These are phyloP conservation scores for Baccha elongata DNA, from an alignment of 2,888 invertebrate species.

Conservation along the genomic window DNA sequence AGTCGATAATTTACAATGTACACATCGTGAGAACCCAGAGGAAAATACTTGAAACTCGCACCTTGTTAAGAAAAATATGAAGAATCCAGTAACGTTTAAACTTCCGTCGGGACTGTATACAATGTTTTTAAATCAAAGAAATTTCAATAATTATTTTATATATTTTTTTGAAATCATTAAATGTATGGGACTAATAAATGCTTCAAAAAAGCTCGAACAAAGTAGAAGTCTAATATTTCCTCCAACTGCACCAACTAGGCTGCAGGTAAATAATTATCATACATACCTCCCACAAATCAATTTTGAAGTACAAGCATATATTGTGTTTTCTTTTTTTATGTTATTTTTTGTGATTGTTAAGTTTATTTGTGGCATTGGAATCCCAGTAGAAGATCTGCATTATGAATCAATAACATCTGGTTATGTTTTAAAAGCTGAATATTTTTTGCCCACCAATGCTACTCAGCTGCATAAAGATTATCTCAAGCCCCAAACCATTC, in stretches of 20 bases:
- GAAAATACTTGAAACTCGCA: neutral
- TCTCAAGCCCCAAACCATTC: conserved; percentile 78
- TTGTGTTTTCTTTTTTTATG: neutral
- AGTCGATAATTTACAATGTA: conserved; percentile 42
- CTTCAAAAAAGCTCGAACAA: neutral
- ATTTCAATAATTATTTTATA: conserved; percentile 4
- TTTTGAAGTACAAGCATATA: neutral
- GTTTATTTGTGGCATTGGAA: conserved; percentile 81
- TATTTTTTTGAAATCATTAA: neutral
- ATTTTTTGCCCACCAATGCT: conserved; percentile 78
- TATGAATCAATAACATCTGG: conserved; percentile 80
- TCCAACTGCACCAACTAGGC: conserved; percentile 80
- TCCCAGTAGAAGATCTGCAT: conserved; percentile 79
- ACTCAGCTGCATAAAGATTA: conserved; percentile 77
- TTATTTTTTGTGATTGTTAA: conserved; percentile 50
- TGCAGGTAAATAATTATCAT: conserved; percentile 77
- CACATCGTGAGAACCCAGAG: conserved; percentile 17
- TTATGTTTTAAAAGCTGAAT: conserved; percentile 80
- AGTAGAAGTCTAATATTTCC: conserved; percentile 77
- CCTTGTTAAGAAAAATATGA: neutral
- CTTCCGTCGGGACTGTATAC: conserved; percentile 20
- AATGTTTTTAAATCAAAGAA: conserved; percentile 24
- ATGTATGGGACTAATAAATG: neutral
- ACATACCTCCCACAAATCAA: too few relatives aligned
- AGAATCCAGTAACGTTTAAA: neutral